phyloP scores from a whole-genome alignment of 2,113 vertebrate genomes.

The Tricholaema leucomelas region DNA sequence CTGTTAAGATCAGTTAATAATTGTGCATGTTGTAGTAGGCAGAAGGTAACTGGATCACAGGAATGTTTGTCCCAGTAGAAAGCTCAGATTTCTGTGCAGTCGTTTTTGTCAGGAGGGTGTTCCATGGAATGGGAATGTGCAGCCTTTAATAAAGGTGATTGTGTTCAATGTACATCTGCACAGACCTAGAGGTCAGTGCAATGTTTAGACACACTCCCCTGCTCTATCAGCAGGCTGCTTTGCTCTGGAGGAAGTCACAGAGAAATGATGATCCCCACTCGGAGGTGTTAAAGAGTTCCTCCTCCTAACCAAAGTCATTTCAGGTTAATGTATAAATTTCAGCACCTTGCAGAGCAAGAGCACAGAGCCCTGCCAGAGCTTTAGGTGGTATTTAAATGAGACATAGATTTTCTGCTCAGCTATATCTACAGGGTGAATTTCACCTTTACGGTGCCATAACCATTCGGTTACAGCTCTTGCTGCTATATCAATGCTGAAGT shows the following conservation, averaged over 20 bases:
- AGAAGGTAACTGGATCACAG: not conserved
- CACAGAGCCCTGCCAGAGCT: not conserved
- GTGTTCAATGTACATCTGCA: too few species aligned
- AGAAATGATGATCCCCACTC: not conserved
- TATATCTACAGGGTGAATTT: not conserved
- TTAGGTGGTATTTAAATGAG: not conserved
- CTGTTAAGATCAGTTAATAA: not conserved
- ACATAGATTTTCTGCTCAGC: not conserved
- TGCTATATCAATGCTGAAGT: fast-evolving
- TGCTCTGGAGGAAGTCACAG: not conserved
- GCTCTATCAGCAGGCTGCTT: not conserved
- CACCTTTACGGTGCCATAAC: not conserved
- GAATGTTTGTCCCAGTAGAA: not conserved
- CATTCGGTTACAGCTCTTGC: not conserved
- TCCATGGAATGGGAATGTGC: not conserved
- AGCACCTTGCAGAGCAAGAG: not conserved
- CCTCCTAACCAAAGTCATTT: not conserved
- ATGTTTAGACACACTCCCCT: not conserved
- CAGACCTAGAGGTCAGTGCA: not conserved
- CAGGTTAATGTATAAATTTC: not conserved
- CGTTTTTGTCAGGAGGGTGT: not conserved
- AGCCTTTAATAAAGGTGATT: not conserved
- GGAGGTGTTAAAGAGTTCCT: not conserved
- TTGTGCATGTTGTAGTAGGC: not conserved
- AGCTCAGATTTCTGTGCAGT: not conserved